Evolutionary conservation across 2,888 invertebrate species (phyloP).

Genomic region (Drosophila siamana): DNA sequence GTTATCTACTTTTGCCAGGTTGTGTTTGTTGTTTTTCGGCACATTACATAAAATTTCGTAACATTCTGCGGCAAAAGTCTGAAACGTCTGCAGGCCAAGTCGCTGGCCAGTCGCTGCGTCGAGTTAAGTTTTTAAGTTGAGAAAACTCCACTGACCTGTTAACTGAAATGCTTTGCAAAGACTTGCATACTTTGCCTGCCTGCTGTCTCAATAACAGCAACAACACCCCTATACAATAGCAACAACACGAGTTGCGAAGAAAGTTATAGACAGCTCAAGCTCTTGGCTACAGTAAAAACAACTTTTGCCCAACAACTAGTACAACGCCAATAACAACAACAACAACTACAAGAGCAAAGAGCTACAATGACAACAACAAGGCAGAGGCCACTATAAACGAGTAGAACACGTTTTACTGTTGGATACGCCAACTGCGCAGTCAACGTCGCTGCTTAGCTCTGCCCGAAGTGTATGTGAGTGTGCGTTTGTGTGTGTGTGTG

Average conservation of each 20-base stretch:
- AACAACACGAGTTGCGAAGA: slow-evolving; percentile 67
- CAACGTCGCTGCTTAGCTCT: slow-evolving; percentile 24
- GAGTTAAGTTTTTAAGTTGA: slow-evolving; percentile 75
- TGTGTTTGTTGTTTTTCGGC: slow-evolving; percentile 63
- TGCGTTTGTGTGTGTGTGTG: slow-evolving; percentile 26
- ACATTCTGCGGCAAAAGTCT: slow-evolving; percentile 75
- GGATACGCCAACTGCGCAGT: slow-evolving; percentile 50
- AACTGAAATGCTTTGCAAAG: slow-evolving; percentile 74
- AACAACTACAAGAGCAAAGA: slow-evolving; percentile 1
- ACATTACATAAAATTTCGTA: slow-evolving; percentile 80
- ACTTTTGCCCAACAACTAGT: slow-evolving; percentile 78
- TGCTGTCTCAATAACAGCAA: slow-evolving; percentile 63
- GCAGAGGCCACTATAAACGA: slow-evolving; percentile 54
- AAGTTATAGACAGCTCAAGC: slow-evolving; percentile 72
- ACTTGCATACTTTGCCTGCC: slow-evolving; percentile 67
- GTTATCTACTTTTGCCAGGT: slow-evolving; percentile 12
- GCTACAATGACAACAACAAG: slow-evolving; percentile 20
- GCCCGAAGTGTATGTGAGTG: slow-evolving; percentile 5
- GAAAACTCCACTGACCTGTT: slow-evolving; percentile 80
- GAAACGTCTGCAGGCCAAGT: slow-evolving; percentile 54
- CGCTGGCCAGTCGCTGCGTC: slow-evolving; percentile 43
- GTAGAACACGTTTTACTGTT: slow-evolving; percentile 80
- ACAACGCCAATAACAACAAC: slow-evolving; percentile 49
- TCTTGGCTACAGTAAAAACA: slow-evolving; percentile 77
- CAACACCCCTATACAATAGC: slow-evolving; percentile 24